Evolutionary conservation across 2,888 invertebrate species (phyloP), one percentile per base, ranked within the genome.

Genomic region (Drosophila multiciliata): DNA sequence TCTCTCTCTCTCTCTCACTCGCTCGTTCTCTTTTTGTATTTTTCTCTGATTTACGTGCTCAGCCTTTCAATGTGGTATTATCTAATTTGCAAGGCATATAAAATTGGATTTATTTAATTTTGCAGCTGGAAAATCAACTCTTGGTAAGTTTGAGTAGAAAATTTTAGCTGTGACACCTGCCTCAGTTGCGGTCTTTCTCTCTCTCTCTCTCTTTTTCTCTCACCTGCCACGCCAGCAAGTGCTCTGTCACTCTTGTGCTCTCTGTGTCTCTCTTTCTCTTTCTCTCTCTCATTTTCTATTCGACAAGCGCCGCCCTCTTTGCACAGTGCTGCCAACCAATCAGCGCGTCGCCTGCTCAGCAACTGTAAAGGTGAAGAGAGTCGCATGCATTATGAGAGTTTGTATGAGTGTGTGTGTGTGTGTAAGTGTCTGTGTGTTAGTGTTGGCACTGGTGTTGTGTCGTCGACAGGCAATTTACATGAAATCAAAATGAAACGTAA

Each of bases 381-480:
- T n/a, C 33, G 12, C 49, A 66, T 45, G 2, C 23, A 26, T 35
- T 45, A 2, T 23, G 8, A n/a, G 45, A 49, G 50, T 26, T 42
- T 54, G 58, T 57, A n/a, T 29, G 20, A 17, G 35, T 38, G 57
- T 36, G 32, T 52, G 61, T 49, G 57, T 53, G 33, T 57, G 38
- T 50, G 53, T 20, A 23, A 17, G 38, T 17, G 50, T 5, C 5
- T 23, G 17, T 29, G 58, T 78, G 75, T 36, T 40, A 60, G 60
- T 76, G 76, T 69, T 75, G 52, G 54, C 63, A 60, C 52, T 83
- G 70, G 80, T 82, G 88, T 87, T 82, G 84, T 87, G 85, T 85
- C 87, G 89, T 58, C 85, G 85, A 85, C 85, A 85, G 89, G 85
- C 78, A 89, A 85, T 85, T 85, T 85, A 84, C 85, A 89, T 85